Percentiles rank a stretch among this genome's conserved stretches.
phyloP scores from a whole-genome alignment of 2,797 vertebrate species.

The Danio aesculapii region DNA sequence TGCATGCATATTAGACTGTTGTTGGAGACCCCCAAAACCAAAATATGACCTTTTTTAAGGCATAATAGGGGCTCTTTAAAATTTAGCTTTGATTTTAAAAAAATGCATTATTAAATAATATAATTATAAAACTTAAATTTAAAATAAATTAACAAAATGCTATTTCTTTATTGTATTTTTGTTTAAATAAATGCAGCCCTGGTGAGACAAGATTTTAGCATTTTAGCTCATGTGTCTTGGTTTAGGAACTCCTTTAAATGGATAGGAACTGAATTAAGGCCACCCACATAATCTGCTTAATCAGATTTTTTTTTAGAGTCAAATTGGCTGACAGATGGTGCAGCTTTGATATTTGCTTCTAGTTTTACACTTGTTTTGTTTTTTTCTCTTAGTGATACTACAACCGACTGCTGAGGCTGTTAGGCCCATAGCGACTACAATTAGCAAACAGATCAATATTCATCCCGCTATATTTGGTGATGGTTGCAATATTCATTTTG shows the following conservation, averaged over 20 bases:
- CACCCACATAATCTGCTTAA: slow-evolving; percentile 39
- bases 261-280: slow-evolving; percentile 33
- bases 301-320: slow-evolving; percentile 35
- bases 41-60: too few species aligned
- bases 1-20: too few species aligned
- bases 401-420: slow-evolving; percentile 5
- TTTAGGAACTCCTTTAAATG: background rate
- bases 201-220: background rate
- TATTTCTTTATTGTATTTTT: too few species aligned
- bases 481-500: slow-evolving; percentile 45
- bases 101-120: too few species aligned
- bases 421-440: slow-evolving; percentile 7
- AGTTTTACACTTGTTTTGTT: slow-evolving; percentile 14
- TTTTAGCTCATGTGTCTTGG: background rate
- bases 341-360: slow-evolving; percentile 23
- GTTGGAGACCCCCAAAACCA: too few species aligned
- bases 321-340: slow-evolving; percentile 40
- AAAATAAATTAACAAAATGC: too few species aligned
- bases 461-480: slow-evolving; percentile 4
- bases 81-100: too few species aligned
- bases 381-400: slow-evolving; percentile 11
- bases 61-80: too few species aligned
- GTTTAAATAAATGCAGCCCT: too few species aligned
- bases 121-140: too few species aligned
- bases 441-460: background rate